Conservation (phyloP, 2,113 vertebrate genomes). For the Hydropotes inermis region DNA sequence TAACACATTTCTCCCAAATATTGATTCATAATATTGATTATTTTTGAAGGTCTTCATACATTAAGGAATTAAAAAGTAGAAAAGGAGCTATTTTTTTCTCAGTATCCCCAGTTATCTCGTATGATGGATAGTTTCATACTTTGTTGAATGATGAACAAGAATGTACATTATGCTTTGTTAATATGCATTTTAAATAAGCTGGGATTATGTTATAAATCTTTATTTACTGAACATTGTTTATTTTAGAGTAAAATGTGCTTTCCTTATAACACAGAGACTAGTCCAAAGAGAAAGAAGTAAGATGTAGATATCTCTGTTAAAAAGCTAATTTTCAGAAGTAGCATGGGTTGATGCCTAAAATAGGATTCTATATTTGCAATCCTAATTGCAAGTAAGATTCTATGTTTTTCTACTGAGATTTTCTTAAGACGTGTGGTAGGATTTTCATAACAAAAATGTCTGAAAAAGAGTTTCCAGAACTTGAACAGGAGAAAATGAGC, state of each 20-base stretch:
- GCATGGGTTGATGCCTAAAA: neutral
- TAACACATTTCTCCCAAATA: neutral
- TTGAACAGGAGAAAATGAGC: neutral
- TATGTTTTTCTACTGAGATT: neutral
- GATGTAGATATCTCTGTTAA: neutral
- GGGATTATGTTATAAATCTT: neutral
- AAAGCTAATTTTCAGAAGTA: neutral
- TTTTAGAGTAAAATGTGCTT: neutral
- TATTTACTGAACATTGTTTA: neutral
- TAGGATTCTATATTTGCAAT: neutral
- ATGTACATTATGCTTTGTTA: neutral
- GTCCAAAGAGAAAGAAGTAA: neutral
- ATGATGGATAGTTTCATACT: constrained; percentile 26
- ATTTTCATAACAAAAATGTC: neutral
- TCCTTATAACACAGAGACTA: neutral
- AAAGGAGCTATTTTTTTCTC: neutral
- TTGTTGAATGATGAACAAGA: constrained; percentile 5
- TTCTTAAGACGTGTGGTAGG: neutral
- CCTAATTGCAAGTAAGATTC: neutral
- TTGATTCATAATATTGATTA: constrained; percentile 33
- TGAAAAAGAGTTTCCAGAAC: neutral
- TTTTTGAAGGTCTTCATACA: constrained; percentile 13
- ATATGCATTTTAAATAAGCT: neutral
- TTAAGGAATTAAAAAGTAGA: constrained; percentile 24
- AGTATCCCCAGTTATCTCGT: constrained; percentile 21